Evolutionary conservation across 1,140 invertebrate species (phyloP).

Genomic region (Lutraria rhynchaena): DNA sequence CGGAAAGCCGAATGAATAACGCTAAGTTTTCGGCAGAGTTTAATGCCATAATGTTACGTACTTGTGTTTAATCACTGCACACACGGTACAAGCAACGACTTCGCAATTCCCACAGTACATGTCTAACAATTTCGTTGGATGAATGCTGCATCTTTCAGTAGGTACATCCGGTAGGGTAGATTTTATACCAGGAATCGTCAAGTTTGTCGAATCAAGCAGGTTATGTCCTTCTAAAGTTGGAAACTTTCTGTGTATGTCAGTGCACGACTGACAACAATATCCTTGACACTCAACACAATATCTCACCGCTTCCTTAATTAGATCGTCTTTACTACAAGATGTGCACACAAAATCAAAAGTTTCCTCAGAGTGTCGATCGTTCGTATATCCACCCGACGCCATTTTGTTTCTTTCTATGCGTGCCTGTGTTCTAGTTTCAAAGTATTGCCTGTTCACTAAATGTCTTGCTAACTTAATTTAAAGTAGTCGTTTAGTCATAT

Average conservation of each 20-base stretch:
- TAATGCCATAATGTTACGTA: too few species aligned
- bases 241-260: background rate
- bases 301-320: constrained; percentile 1
- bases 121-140: background rate
- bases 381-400: constrained; percentile 18
- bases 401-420: too few species aligned
- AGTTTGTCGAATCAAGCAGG: background rate
- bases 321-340: background rate
- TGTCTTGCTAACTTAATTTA: too few species aligned
- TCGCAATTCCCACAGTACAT: constrained; percentile 13
- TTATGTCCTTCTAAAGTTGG: background rate
- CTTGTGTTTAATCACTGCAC: constrained; percentile 11
- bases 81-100: constrained; percentile 2
- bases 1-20: too few species aligned
- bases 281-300: constrained; percentile 28
- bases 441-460: too few species aligned
- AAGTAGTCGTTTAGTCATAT: too few species aligned
- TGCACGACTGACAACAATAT: constrained; percentile 17
- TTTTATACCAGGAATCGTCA: background rate
- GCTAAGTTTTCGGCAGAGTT: too few species aligned
- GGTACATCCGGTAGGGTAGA: background rate
- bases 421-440: too few species aligned
- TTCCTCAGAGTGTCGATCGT: constrained; percentile 8
- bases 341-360: background rate
- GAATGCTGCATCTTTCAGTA: constrained; percentile 4